Evolutionary conservation across 1,140 invertebrate genomes (phyloP).

Genomic region (Chymomyza costata): DNA sequence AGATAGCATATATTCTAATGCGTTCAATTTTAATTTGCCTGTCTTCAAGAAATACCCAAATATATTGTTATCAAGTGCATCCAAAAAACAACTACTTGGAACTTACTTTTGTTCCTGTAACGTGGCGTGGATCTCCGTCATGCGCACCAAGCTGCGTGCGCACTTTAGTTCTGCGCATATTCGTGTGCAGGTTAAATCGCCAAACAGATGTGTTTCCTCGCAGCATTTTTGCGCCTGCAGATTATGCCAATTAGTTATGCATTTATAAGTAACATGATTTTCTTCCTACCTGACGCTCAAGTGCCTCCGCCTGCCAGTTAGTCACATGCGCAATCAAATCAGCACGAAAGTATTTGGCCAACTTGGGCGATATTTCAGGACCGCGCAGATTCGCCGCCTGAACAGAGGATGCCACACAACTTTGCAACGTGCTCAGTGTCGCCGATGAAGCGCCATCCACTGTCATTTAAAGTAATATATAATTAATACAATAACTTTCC

Average conservation of each 20-base stretch:
- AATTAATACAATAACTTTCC: slow-evolving; percentile 3
- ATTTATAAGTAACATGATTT: too few species aligned
- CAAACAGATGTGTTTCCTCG: slow-evolving; percentile 89
- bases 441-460: slow-evolving; percentile 62
- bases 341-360: slow-evolving; percentile 93
- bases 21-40: too few species aligned
- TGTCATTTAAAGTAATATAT: slow-evolving; percentile 16
- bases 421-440: slow-evolving; percentile 68
- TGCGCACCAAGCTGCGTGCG: slow-evolving; percentile 92
- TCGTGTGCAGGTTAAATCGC: slow-evolving; percentile 91
- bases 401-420: slow-evolving; percentile 64
- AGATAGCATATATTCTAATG: too few species aligned
- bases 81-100: too few species aligned
- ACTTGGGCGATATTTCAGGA: slow-evolving; percentile 88
- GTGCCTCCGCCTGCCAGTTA: slow-evolving; percentile 92
- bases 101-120: slow-evolving; percentile 96
- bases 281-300: slow-evolving; percentile 90
- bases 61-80: too few species aligned
- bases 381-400: slow-evolving; percentile 65
- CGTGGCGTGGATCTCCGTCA: slow-evolving; percentile 97
- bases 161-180: slow-evolving; percentile 96
- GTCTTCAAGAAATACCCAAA: too few species aligned
- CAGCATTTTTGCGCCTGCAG: slow-evolving; percentile 87
- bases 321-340: slow-evolving; percentile 93
- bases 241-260: too few species aligned